Conservation (phyloP, 2,797 vertebrate genomes). For the Danionella dracula region DNA sequence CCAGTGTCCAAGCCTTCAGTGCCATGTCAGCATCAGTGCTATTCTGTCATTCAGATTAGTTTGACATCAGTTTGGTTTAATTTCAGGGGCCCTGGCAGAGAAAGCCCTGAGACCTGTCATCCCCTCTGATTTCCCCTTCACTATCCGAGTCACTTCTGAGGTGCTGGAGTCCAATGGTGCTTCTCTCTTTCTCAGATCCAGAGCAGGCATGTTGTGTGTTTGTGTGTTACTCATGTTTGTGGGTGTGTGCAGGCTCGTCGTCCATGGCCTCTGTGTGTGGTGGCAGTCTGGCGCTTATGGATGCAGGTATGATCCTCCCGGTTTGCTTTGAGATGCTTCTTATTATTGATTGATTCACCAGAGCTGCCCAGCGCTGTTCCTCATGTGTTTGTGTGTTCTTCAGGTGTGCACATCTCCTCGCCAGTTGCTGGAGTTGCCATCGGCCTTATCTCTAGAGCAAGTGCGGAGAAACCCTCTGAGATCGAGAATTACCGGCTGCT, state of each 20-base stretch:
- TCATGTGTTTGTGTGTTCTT: not conserved
- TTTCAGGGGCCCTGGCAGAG: constrained; percentile 88
- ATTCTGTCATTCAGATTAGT: too few relatives aligned
- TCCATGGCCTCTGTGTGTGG: constrained; percentile 96
- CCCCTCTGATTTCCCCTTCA: constrained; percentile 94
- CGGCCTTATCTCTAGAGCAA: constrained; percentile 81
- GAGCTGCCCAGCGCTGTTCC: too few relatives aligned
- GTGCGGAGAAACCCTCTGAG: constrained; percentile 69
- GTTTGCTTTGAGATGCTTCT: too few relatives aligned
- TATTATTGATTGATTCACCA: too few relatives aligned
- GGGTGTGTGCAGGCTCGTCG: constrained; percentile 77
- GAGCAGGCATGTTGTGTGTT: not conserved
- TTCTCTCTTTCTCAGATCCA: constrained; percentile 12
- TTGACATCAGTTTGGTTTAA: not conserved
- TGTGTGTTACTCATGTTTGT: not conserved
- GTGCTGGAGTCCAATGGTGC: constrained; percentile 94
- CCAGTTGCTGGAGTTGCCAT: constrained; percentile 91
- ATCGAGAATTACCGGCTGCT: constrained; percentile 90
- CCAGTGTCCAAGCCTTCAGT: too few relatives aligned
- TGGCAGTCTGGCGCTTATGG: constrained; percentile 94
- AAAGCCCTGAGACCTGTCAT: constrained; percentile 87
- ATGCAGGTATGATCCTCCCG: constrained; percentile 81
- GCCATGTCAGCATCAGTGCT: too few relatives aligned
- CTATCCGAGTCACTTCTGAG: constrained; percentile 92
- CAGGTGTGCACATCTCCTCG: constrained; percentile 88